Base-by-base conservation (phyloP, 2,888 invertebrate genomes). In the Lamellibrachia columna region DNA sequence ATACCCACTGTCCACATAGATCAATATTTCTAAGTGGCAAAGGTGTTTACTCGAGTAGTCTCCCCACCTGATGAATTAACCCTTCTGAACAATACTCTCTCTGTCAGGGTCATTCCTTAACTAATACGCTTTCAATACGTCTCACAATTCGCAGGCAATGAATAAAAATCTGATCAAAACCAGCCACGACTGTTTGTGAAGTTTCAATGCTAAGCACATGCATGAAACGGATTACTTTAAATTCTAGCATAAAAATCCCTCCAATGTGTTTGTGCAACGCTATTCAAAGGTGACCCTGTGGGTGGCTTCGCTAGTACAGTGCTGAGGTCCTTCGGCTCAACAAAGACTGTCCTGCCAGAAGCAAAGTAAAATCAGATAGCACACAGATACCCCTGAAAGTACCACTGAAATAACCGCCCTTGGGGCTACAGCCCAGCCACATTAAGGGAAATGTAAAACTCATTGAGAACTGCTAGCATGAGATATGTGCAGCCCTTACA, bases 361-460 rank as follows among this genome's bases (percentile, higher is more conserved):
- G 75, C 75, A 75, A 75, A 75, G 15, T 75, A 11, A 6, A 75
- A 75, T 75, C 75, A 75, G 75, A 75, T 75, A 75, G 75, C 75
- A 75, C 75, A 75, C 2, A 40, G 40, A 40, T 40, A 40, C 40
- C 0, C 40, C 40, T 40, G 40, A 40, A 40, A 0, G 22, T 22
- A n/a, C 75, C 75, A 75, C 75, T 75, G 75, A 75, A 75, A 75
- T 75, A 75, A 15, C 75, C 75, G 75, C 22, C 75, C 75, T 75
- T 15, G 15, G 22, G 75, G 75, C 6, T 11, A 75, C 22, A 75
- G 15, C 15, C 4, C 4, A 75, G 75, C 2, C 6, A 3, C 22
- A 75, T 75, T 75, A 75, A 75, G 75, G 75, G 15, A 75, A 15
- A 22, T 75, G 40, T 40, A 40, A 40, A 40, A 40, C 40, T 40